Evolutionary conservation across 2,797 vertebrate genomes (phyloP), one percentile per base, ranked within the genome.

Genomic region (Sebastes paucispinis): DNA sequence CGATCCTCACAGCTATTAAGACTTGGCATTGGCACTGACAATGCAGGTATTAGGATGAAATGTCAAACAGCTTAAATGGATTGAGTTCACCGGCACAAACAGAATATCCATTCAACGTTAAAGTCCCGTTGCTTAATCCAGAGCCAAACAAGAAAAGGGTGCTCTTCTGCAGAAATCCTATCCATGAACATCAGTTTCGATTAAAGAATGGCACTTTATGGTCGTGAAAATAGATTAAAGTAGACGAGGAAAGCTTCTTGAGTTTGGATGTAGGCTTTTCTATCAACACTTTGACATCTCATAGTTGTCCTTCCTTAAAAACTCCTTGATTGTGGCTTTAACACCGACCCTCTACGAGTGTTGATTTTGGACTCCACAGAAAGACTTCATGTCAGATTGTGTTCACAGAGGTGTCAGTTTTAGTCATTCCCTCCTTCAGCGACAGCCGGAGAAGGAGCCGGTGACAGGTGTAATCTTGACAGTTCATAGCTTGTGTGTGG

Each of bases 381-480:
- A 65, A 65, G 52, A 73, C 60, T 78, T 79, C 1, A 31, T 81
- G 75, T 59, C 72, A 79, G 59, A 59, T 69, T 79, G 73, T 87
- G 76, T 74, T 92, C 77, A 67, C 65, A 73, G 29, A 82, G 69
- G 75, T 88, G 82, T 91, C 88, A 64, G 79, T 70, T 90, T 78
- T 65, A 84, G 82, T 82, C 69, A 27, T 89, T 86, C 32, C 66
- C 67, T 69, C 81, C 24, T 69, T 69, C 57, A 59, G 69, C 55
- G 18, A 71, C 63, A 87, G 84, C 73, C 79, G 59, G 54, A 64
- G 6, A 80, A 76, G 64, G 22, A 87, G 86, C 47, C 76, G 75
- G 84, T 89, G 89, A 91, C 88, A 88, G 83, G 82, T 82, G 88
- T 77, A 88, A 86, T 89, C 79, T 64, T 81, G 83, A 84, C 82